phyloP scores from a whole-genome alignment of 2,888 invertebrate species.

The Acanthoscelides obtectus region DNA sequence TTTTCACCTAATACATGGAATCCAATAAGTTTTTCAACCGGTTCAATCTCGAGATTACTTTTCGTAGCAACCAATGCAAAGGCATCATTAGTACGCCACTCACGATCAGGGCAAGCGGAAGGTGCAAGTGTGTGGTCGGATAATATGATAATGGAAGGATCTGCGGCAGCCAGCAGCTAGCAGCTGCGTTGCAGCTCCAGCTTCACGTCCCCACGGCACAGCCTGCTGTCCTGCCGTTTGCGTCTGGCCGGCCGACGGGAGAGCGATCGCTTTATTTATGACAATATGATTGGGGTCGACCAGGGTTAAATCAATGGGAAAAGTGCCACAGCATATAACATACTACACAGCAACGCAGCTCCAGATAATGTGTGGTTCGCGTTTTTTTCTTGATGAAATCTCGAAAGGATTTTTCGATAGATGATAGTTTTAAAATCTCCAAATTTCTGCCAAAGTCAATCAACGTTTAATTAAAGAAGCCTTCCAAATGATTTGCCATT shows the following conservation, averaged over 20 bases:
- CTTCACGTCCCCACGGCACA: no score
- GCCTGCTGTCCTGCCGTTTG: conserved; percentile 3
- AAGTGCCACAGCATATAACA: no score
- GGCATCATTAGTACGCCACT: not conserved
- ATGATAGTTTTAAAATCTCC: no score
- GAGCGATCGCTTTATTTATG: conserved; percentile 33
- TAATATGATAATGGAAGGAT: not conserved
- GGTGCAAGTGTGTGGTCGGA: not conserved
- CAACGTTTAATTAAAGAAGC: no score
- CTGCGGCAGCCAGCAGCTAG: not conserved
- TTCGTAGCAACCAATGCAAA: not conserved
- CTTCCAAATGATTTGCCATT: no score
- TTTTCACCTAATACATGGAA: not conserved
- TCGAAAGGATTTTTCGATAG: no score
- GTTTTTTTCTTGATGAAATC: no score
- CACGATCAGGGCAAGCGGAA: not conserved
- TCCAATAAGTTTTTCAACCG: not conserved
- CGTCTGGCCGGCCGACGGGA: no score
- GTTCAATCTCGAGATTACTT: not conserved
- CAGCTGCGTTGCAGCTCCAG: not conserved
- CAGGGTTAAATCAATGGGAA: conserved; percentile 35
- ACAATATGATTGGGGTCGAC: conserved; percentile 34
- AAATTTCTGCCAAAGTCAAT: no score
- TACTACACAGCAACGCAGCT: no score
- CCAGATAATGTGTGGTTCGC: no score